Evolutionary conservation across 1,140 invertebrate genomes (phyloP), one percentile per base, ranked within the genome.

Genomic region (Cherax quadricarinatus): DNA sequence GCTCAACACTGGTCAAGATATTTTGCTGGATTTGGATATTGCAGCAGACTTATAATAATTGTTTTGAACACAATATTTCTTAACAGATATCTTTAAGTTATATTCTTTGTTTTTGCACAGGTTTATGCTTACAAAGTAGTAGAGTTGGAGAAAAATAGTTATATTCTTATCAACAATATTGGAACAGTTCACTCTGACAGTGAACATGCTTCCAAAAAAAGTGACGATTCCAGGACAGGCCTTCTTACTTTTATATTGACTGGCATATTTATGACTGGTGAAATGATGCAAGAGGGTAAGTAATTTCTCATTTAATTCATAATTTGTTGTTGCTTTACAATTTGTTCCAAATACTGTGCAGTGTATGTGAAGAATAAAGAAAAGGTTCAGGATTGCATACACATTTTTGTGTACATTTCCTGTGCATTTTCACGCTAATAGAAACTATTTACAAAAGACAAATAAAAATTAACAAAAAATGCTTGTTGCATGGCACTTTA

Each of bases 61-160:
- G n/a, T n/a, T n/a, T n/a, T n/a, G n/a, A n/a, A n/a, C n/a, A n/a
- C n/a, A n/a, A n/a, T n/a, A n/a, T n/a, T n/a, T n/a, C 30, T 41
- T 41, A 41, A 41, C 1, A n/a, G 12, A 48, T 80, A 80, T 14
- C 30, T 41, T 14, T 1, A 48, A 48, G 49, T 1, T 9, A 18
- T 18, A 81, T 51, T 41, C 7, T 30, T 24, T 62, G 18, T 24
- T 49, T 48, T 24, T 49, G 30, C 30, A 41, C 86, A 88, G 75
- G 73, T 88, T n/a, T 88, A 60, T 62, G 86, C 66, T 21, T 88
- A 88, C 75, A 62, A 80, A 60, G 78, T 88, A 10, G 51, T 80
- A 3, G 70, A 24, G 21, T 60, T 60, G 7, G 51, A 79, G 24
- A 88, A 80, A 51, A 48, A 78, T 21, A 57, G 60, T 12, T 88